Conservation (phyloP, 1,140 invertebrate species). For the Belonocnema kinseyi region DNA sequence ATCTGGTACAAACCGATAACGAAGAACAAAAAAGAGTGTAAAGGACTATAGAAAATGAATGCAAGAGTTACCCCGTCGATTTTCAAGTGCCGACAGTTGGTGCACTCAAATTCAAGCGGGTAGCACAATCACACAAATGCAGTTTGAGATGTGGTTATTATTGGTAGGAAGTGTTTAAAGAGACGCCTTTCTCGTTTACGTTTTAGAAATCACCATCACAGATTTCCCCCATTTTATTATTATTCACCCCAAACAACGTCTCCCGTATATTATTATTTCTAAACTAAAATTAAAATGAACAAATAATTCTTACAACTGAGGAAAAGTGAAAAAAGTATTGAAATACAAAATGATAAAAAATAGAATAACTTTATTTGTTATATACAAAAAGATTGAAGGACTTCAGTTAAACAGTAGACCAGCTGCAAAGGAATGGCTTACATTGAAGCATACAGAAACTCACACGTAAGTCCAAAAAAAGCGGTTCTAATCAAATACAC, state of each 20-base stretch:
- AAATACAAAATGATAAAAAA: neutral
- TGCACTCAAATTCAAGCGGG: constrained; percentile 63
- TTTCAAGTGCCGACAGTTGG: constrained; percentile 74
- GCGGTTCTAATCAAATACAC: too few relatives aligned
- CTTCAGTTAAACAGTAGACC: too few relatives aligned
- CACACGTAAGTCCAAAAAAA: too few relatives aligned
- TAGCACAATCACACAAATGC: constrained; percentile 55
- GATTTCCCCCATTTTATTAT: neutral
- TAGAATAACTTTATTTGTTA: too few relatives aligned
- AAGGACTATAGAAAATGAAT: constrained; percentile 48
- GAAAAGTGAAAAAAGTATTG: neutral
- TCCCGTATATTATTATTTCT: neutral
- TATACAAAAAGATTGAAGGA: too few relatives aligned
- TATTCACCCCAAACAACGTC: neutral
- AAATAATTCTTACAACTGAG: neutral
- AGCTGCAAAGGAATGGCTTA: too few relatives aligned
- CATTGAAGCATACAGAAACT: too few relatives aligned
- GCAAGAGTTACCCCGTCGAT: constrained; percentile 56
- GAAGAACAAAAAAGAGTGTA: constrained; percentile 53
- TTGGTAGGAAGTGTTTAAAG: constrained; percentile 45
- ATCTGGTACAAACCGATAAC: constrained; percentile 53
- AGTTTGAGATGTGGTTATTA: constrained; percentile 57
- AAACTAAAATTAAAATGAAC: neutral
- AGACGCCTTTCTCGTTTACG: constrained; percentile 38
- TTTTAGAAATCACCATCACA: neutral